Conservation (phyloP, 37 sponge, comb jelly and placozoan species). For the Chondrosia reniformis region DNA sequence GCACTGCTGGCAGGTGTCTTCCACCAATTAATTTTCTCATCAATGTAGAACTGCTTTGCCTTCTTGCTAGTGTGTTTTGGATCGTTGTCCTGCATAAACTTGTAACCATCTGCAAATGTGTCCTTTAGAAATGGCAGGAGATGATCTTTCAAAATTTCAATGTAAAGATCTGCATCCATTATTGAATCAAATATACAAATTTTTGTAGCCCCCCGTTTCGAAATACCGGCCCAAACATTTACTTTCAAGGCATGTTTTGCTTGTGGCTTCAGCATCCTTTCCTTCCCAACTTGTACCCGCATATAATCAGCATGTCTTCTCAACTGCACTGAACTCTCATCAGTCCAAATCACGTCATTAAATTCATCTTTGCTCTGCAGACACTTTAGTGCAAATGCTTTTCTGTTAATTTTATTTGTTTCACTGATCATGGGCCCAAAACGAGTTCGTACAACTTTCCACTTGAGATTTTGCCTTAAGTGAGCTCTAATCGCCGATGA, state of each 20-base stretch:
- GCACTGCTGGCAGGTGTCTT: slow-evolving; percentile 14
- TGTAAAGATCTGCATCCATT: background rate
- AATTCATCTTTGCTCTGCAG: background rate
- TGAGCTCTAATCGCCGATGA: background rate
- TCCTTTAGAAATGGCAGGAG: background rate
- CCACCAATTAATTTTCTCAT: background rate
- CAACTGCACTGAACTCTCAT: slow-evolving; percentile 6
- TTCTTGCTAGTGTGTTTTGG: slow-evolving; percentile 4
- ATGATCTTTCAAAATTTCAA: background rate
- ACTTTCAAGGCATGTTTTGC: slow-evolving; percentile 10
- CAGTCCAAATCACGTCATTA: background rate
- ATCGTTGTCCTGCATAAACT: slow-evolving; percentile 11
- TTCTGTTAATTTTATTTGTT: background rate
- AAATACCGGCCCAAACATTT: slow-evolving; percentile 6
- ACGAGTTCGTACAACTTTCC: background rate
- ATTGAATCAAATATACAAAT: slow-evolving; percentile 5
- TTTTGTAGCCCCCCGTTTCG: background rate
- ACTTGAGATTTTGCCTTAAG: background rate
- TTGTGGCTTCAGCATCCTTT: background rate
- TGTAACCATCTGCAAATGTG: background rate
- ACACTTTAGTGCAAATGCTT: background rate
- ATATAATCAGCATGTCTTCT: background rate
- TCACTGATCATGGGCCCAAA: background rate
- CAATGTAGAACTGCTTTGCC: background rate
- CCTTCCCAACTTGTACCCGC: background rate